Evolutionary conservation across 2,888 invertebrate species (phyloP), one percentile per base, ranked within the genome.

Genomic region (Automeris io): DNA sequence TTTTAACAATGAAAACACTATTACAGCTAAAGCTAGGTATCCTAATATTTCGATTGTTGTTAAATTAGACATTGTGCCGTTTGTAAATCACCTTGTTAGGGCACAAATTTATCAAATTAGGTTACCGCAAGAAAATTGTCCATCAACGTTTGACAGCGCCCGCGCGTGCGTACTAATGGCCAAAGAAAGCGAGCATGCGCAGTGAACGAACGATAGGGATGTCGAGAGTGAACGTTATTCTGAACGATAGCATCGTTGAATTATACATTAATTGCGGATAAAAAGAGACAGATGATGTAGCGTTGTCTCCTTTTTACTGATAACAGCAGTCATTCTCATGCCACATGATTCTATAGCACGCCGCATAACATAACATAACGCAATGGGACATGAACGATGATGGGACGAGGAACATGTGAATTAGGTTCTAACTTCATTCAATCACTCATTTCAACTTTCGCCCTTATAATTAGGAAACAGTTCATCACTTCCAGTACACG

Each of bases 101-200:
- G 16, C 13, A 34, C 22, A 48, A 45, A 52, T 50, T 52, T 74
- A 36, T 16, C 16, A 34, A 45, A 53, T 50, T 54, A 74, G 76
- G 78, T 80, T 80, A 75, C 57, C 43, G 57, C 63, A 63, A 70
- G 58, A 68, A 59, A 54, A 42, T 51, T 51, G 47, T 3, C 19
- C 51, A 57, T 61, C 47, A 56, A 67, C 65, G 61, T 40, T 52
- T 79, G 81, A 79, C 81, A 76, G 68, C 60, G 41, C 63, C 68
- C 51, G 54, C 83, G 76, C 85, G 76, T 78, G 85, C 85, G 85
- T 58, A 76, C 78, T 77, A 69, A 42, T 57, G 64, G 50, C 40
- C 57, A 57, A 80, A 85, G 83, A 83, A 85, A 83, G 82, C 78
- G 57, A 58, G 60, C 70, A 65, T 71, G 73, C 73, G 78, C 72